Base-by-base conservation (phyloP, 2,113 vertebrate genomes). In the Crocuta crocuta region DNA sequence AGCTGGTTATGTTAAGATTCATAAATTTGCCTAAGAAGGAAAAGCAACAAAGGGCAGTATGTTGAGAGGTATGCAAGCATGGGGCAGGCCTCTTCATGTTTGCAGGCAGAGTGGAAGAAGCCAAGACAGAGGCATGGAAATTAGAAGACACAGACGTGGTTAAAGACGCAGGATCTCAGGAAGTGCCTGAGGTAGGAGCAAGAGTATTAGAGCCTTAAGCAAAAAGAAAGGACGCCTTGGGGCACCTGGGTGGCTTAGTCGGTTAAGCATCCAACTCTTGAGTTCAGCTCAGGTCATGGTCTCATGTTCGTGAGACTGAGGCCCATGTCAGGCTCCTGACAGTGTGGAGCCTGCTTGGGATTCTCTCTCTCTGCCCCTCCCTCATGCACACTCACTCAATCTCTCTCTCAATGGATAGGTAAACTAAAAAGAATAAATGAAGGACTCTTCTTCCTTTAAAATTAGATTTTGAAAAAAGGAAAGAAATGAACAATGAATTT, bases 1-100 rank as follows among this genome's bases (percentile, higher is more conserved):
- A 89, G 39, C 53, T 53, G 63, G 26, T 92, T 89, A 26, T 84
- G 76, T 95, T 80, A 93, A 86, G 90, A 96, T 81, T 92, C 21
- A 71, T 53, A 85, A 76, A 61, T 89, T 65, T 74, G 76, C 26
- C 70, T 83, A 43, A 89, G 90, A 93, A 96, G 81, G 33, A 82
- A 78, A 84, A 80, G 63, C 45, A 9, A 65, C 78, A 68, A 63
- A 35, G 58, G 48, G 16, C 66, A 86, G 6, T 84, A 35, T 79
- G 26, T 55, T 61, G 55, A 85, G 53, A 33, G 39, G 8, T 50
- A 28, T 15, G 21, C 31, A 65, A 74, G 19, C 55, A 50, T 74
- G 43, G 24, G 45, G 9, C n/a, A 84, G 53, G 1, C 48, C 53
- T 73, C 61, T 83, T 97, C 16, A 1, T 63, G 21, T 82, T 84